A percentile compares a stretch with the other conserved stretches of the same genome.
These are phyloP conservation scores for Catostylus mosaicus DNA, from an alignment of 30 jellyfish, hydroid and myxozoan species.

Conservation along the genomic window DNA sequence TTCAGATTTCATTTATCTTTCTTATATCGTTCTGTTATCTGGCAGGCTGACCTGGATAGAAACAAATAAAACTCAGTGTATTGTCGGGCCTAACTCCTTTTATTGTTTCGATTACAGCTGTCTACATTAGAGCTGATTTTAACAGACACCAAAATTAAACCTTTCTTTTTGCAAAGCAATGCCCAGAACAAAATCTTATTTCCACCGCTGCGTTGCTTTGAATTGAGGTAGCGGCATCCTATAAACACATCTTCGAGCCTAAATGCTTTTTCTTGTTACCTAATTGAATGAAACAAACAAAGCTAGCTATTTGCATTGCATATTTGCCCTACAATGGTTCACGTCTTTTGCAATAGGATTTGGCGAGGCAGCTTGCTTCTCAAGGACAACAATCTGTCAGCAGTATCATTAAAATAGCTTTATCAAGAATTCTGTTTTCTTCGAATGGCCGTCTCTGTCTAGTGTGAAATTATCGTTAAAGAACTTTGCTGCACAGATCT, in stretches of 20 bases:
- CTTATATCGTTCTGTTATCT: no score
- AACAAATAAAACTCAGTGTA: neutral
- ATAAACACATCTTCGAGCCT: neutral
- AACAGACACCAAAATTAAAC: conserved; percentile 13
- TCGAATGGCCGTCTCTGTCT: neutral
- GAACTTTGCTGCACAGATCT: no score
- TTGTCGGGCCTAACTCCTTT: neutral
- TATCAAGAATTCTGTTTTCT: neutral
- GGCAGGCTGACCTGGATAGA: neutral
- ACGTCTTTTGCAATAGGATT: neutral
- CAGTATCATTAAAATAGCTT: neutral
- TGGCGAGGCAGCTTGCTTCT: neutral
- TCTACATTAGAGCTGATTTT: neutral
- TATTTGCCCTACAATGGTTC: neutral
- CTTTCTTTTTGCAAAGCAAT: neutral
- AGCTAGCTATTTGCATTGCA: neutral
- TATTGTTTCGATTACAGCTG: conserved; percentile 3
- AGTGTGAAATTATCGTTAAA: no score
- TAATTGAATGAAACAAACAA: conserved; percentile 8
- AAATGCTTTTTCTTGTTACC: neutral
- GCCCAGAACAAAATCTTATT: neutral
- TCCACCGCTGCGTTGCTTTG: conserved; percentile 13
- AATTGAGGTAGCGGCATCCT: conserved; percentile 17
- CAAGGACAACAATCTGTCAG: neutral
- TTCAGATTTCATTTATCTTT: neutral